A percentile compares a stretch with the other conserved stretches of the same genome.
These are phyloP conservation scores for Actinostola sp. DNA, from an alignment of 92 coral and sea anemone species.

Conservation along the genomic window DNA sequence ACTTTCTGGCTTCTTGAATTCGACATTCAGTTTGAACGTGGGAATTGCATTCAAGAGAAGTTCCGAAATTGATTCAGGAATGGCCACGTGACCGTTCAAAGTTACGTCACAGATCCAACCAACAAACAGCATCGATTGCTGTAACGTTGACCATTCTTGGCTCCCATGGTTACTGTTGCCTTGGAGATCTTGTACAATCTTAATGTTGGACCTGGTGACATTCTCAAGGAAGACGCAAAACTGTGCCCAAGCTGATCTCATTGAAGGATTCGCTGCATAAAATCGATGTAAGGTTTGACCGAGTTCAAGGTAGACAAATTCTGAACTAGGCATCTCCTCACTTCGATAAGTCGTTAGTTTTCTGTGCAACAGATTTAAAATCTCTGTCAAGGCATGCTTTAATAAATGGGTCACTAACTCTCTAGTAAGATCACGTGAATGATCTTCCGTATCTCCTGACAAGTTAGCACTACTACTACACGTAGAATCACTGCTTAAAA, in stretches of 20 bases:
- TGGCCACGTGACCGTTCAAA: not conserved
- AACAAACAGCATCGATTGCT: conserved; percentile 25
- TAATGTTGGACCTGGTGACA: conserved; percentile 6
- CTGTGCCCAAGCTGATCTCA: conserved; percentile 6
- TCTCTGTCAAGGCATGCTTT: conserved; percentile 21
- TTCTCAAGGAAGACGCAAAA: conserved; percentile 23
- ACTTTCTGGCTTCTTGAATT: conserved; percentile 49
- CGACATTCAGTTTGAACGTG: conserved; percentile 40
- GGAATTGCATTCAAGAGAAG: conserved; percentile 24
- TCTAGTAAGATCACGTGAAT: conserved; percentile 1
- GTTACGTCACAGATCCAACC: conserved; percentile 28
- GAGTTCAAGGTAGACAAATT: conserved; percentile 10
- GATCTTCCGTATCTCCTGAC: not conserved
- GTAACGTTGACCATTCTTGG: conserved; percentile 18
- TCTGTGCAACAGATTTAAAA: conserved; percentile 43
- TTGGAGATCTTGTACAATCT: conserved; percentile 21
- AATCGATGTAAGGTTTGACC: conserved; percentile 20
- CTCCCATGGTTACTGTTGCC: conserved; percentile 2
- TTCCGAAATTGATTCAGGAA: conserved; percentile 6
- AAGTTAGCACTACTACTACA: not conserved
- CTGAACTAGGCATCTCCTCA: not conserved
- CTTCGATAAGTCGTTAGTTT: conserved; percentile 28
- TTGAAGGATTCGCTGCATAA: not conserved
- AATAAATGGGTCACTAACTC: conserved; percentile 22
- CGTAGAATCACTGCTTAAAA: conserved; percentile 25